Evolutionary conservation across 1,140 invertebrate species (phyloP).

Genomic region (Drosophila carrolli): DNA sequence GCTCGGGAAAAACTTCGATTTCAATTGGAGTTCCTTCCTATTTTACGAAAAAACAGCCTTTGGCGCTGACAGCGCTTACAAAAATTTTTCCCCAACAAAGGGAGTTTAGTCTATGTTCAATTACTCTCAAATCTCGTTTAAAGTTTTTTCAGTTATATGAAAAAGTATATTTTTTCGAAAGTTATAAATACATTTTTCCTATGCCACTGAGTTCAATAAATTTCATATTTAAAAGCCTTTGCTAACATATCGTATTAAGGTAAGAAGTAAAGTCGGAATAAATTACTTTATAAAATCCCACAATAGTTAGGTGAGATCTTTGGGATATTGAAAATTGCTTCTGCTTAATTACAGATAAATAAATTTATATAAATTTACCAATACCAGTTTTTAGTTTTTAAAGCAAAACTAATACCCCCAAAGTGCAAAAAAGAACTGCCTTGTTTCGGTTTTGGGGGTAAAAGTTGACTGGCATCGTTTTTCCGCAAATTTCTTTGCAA

Average conservation of each 20-base stretch:
- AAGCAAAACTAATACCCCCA: background rate
- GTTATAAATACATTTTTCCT: too few species aligned
- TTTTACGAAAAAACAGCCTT: conserved; percentile 15
- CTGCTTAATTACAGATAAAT: too few species aligned
- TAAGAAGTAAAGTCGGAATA: too few species aligned
- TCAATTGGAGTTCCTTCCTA: conserved; percentile 22
- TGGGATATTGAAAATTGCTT: too few species aligned
- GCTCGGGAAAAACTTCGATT: conserved; percentile 63
- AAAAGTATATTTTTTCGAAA: too few species aligned
- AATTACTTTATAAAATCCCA: too few species aligned
- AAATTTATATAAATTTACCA: too few species aligned
- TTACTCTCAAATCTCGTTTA: background rate
- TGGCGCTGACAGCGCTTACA: conserved; percentile 59
- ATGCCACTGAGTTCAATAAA: too few species aligned
- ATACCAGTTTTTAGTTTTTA: background rate
- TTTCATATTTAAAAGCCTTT: too few species aligned
- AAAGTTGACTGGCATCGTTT: conserved; percentile 68
- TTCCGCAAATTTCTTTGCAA: conserved; percentile 79
- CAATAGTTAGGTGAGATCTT: too few species aligned
- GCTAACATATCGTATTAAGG: too few species aligned
- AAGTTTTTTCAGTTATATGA: too few species aligned
- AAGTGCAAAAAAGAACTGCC: conserved; percentile 29
- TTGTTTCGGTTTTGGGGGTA: conserved; percentile 19
- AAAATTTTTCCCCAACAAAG: conserved; percentile 39
- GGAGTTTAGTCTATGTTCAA: background rate